Conservation (phyloP, 2,888 invertebrate genomes). For the Aromia moschata region DNA sequence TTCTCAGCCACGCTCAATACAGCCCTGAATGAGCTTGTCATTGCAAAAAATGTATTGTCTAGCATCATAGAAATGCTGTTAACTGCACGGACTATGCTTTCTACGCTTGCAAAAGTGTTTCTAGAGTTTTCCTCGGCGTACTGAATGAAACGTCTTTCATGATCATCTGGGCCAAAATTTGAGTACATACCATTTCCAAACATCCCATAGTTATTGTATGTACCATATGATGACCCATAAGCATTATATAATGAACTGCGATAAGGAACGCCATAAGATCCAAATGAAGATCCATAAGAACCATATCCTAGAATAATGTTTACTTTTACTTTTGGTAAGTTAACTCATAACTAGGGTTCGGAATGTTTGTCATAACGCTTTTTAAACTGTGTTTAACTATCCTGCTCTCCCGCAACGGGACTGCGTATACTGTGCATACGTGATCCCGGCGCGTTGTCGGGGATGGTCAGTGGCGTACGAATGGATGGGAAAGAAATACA, state of each 20-base stretch:
- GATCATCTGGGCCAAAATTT: conserved; percentile 60
- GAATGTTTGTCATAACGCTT: no score
- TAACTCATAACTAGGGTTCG: no score
- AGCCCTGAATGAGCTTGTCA: conserved; percentile 89
- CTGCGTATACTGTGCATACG: no score
- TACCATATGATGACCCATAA: conserved; percentile 50
- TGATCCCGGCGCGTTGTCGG: no score
- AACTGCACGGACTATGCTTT: conserved; percentile 84
- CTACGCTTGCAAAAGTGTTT: conserved; percentile 94
- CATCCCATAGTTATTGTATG: conserved; percentile 57
- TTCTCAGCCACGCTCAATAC: conserved; percentile 96
- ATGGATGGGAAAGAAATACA: no score
- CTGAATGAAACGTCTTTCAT: conserved; percentile 81
- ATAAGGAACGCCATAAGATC: conserved; percentile 51
- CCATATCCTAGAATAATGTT: no score
- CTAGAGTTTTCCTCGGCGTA: conserved; percentile 91
- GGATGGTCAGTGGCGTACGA: no score
- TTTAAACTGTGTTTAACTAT: no score
- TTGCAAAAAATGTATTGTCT: conserved; percentile 94
- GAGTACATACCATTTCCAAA: conserved; percentile 53
- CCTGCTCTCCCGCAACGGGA: no score
- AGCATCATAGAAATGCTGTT: conserved; percentile 96
- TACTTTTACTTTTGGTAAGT: no score
- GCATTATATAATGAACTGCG: conserved; percentile 52
- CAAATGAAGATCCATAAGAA: conserved; percentile 51